Conservation (phyloP, 1,140 invertebrate species). For the Hylaeus anthracinus region DNA sequence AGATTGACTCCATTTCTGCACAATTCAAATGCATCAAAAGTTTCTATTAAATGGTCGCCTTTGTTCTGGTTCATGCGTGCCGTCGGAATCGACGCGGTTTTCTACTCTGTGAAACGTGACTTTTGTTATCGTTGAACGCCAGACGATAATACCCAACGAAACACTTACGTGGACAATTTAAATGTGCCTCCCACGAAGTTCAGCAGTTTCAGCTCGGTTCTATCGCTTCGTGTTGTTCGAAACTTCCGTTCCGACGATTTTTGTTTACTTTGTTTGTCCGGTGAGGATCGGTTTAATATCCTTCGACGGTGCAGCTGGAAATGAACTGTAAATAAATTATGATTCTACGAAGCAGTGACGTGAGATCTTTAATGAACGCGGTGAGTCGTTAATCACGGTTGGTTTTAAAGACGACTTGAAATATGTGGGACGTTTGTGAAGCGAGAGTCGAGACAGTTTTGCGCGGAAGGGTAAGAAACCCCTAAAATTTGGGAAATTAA, state of each 20-base stretch:
- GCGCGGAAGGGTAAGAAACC: no score
- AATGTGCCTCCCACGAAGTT: not conserved
- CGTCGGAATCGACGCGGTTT: not conserved
- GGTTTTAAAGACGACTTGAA: no score
- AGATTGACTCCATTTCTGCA: constrained; percentile 24
- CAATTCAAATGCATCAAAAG: constrained; percentile 28
- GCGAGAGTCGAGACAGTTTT: no score
- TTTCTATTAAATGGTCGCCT: constrained; percentile 30
- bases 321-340: no score
- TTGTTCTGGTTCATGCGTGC: constrained; percentile 21
- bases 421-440: no score
- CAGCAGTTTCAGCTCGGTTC: not conserved
- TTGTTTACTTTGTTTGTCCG: not conserved
- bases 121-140: not conserved
- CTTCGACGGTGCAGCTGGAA: no score
- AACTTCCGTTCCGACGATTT: not conserved
- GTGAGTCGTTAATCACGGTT: no score
- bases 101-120: not conserved
- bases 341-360: no score
- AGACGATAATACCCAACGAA: not conserved
- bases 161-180: not conserved
- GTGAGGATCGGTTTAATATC: no score
- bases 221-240: not conserved
- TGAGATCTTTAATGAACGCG: no score
- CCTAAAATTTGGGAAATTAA: no score